A percentile compares a stretch with the other conserved stretches of the same genome.
Conservation (phyloP, 2,797 vertebrate genomes). For the Triplophysa bombifrons region DNA sequence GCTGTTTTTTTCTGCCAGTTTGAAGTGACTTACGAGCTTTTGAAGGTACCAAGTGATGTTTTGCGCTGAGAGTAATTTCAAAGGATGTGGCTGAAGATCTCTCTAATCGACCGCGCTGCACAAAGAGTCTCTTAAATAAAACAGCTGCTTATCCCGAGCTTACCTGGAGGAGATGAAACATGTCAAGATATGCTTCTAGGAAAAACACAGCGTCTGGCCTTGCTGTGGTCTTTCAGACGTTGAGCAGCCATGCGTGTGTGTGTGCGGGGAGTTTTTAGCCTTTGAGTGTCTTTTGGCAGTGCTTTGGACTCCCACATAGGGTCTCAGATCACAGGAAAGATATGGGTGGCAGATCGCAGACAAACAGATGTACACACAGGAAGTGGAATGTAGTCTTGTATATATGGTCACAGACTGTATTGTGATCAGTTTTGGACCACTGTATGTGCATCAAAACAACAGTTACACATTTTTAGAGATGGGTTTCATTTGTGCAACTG, state of each 20-base stretch:
- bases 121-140: conserved; percentile 54
- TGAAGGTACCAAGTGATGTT: conserved; percentile 49
- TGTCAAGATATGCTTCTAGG: conserved; percentile 49
- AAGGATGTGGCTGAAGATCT: conserved; percentile 57
- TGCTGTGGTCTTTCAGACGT: conserved; percentile 52
- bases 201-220: conserved; percentile 43
- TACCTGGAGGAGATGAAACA: conserved; percentile 55
- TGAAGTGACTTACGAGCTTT: conserved; percentile 47
- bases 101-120: conserved; percentile 54
- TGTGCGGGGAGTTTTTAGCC: conserved; percentile 47
- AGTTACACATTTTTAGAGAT: neutral
- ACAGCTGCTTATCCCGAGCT: conserved; percentile 55
- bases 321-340: conserved; percentile 59
- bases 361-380: conserved; percentile 53
- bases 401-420: conserved; percentile 14
- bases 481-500: conserved; percentile 56
- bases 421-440: conserved; percentile 20
- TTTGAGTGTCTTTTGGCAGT: conserved; percentile 56
- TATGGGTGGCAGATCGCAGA: conserved; percentile 59
- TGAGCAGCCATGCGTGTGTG: conserved; percentile 41
- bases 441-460: conserved; percentile 30
- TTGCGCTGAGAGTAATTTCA: conserved; percentile 46
- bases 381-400: conserved; percentile 40
- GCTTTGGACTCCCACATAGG: conserved; percentile 56
- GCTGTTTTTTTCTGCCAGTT: conserved; percentile 24